phyloP scores from a whole-genome alignment of 1,140 invertebrate species.

The Drosophila santomea region DNA sequence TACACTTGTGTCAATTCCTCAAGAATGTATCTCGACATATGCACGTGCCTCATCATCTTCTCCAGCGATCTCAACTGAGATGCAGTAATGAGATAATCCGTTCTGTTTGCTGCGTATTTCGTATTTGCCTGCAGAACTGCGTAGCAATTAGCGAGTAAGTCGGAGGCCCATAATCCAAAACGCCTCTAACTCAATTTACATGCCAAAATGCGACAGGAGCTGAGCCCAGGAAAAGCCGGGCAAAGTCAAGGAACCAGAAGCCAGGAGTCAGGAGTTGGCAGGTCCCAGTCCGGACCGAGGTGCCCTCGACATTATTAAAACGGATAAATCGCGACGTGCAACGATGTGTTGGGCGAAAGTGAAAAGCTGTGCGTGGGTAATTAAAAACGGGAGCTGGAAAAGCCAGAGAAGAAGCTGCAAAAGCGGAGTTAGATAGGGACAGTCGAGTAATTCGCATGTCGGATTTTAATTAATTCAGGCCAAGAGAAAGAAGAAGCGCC shows the following conservation, averaged over 20 bases:
- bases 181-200: slow-evolving; percentile 69
- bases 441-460: slow-evolving; percentile 72
- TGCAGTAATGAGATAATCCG: not conserved
- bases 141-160: slow-evolving; percentile 28
- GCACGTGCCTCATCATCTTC: not conserved
- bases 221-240: not conserved
- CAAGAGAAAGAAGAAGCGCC: slow-evolving; percentile 25
- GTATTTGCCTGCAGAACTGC: slow-evolving; percentile 18
- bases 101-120: not conserved
- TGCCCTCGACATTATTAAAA: slow-evolving; percentile 68
- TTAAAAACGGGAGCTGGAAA: slow-evolving; percentile 54
- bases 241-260: slow-evolving; percentile 5
- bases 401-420: slow-evolving; percentile 22
- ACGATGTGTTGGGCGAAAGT: slow-evolving; percentile 71
- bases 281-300: not conserved
- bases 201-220: slow-evolving; percentile 35
- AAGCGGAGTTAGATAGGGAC: slow-evolving; percentile 41
- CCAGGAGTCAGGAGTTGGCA: not conserved
- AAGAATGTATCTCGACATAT: not conserved
- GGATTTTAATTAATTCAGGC: slow-evolving; percentile 82
- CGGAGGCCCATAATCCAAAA: slow-evolving; percentile 58
- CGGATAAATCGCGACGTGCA: slow-evolving; percentile 77
- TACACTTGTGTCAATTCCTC: too few species aligned
- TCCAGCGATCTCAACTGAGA: not conserved
- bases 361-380: slow-evolving; percentile 81